Evolutionary conservation across 2,888 invertebrate genomes (phyloP).

Genomic region (Eupeodes latifasciatus): DNA sequence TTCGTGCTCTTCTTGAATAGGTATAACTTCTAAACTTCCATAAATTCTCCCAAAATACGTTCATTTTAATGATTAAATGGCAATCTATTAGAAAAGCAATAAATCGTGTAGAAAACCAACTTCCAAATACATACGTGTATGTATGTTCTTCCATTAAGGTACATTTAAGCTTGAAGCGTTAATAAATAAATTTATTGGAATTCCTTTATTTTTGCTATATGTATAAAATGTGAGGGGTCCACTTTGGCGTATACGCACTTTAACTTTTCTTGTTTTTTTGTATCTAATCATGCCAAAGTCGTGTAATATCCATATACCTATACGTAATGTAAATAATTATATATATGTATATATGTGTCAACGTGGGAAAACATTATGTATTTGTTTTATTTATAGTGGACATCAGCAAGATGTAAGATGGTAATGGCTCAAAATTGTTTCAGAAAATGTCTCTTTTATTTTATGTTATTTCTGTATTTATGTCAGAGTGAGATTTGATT

Average conservation of each 20-base stretch:
- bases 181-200: conserved; percentile 53
- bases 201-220: background rate
- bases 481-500: conserved; percentile 47
- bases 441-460: conserved; percentile 34
- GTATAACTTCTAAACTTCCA: conserved; percentile 62
- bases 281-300: conserved; percentile 28
- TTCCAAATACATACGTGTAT: background rate
- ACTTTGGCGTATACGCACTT: conserved; percentile 50
- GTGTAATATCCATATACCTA: too few relatives aligned
- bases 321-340: too few relatives aligned
- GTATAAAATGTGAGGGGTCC: background rate
- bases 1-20: conserved; percentile 27
- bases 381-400: conserved; percentile 43
- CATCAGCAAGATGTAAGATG: conserved; percentile 1
- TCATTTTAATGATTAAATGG: conserved; percentile 73
- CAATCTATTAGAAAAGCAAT: conserved; percentile 67
- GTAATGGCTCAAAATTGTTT: conserved; percentile 42
- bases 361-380: conserved; percentile 13
- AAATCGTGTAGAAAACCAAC: conserved; percentile 47
- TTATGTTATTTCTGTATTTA: conserved; percentile 18
- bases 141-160: conserved; percentile 7
- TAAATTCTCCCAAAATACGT: conserved; percentile 64
- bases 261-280: conserved; percentile 37
- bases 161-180: conserved; percentile 14
- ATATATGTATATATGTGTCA: background rate